Base-by-base conservation (phyloP, 2,888 invertebrate species). In the Elysia crispata region DNA sequence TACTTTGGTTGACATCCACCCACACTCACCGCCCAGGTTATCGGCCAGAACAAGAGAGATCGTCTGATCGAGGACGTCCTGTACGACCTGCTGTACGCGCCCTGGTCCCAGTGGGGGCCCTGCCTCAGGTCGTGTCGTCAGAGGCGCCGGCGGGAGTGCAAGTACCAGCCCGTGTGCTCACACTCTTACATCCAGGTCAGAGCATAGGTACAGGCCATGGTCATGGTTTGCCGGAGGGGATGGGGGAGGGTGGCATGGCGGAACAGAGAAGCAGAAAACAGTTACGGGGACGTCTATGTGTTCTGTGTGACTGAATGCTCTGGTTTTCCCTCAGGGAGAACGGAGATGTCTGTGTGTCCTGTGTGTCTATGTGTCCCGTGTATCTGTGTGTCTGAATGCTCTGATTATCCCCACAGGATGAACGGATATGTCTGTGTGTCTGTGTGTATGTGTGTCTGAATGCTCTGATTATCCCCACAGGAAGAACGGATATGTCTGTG, bases 401-500 rank as follows among this genome's bases (percentile, higher is more conserved):
- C 54, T 54, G 20, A n/a, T n/a, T n/a, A n/a, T n/a, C n/a, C n/a
- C n/a, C n/a, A n/a, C n/a, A n/a, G n/a, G n/a, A n/a, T n/a, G n/a
- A n/a, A n/a, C n/a, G n/a, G n/a, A n/a, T n/a, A n/a, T n/a, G n/a
- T n/a, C n/a, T n/a, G 96, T 90, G 94, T 95, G 62, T 95, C 96
- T 85, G n/a, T n/a, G n/a, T n/a, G n/a, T n/a, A n/a, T n/a, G n/a
- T n/a, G n/a, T n/a, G 60, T 60, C 8, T 60, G 15, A 23, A 20
- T 33, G 31, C 1, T 41, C 73, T 23, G 25, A 18, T n/a, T 64
- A 31, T 18, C 28, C 79, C 1, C 11, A 41, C 75, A 79, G 79
- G 96, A 97, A 92, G 95, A 95, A 8, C 96, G 97, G 1, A 96
- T 95, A 89, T 98, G 97, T 91, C 96, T n/a, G n/a, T n/a, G n/a